Evolutionary conservation across 2,888 invertebrate species (phyloP), one percentile per base, ranked within the genome.

Genomic region (Apamea epomidion): DNA sequence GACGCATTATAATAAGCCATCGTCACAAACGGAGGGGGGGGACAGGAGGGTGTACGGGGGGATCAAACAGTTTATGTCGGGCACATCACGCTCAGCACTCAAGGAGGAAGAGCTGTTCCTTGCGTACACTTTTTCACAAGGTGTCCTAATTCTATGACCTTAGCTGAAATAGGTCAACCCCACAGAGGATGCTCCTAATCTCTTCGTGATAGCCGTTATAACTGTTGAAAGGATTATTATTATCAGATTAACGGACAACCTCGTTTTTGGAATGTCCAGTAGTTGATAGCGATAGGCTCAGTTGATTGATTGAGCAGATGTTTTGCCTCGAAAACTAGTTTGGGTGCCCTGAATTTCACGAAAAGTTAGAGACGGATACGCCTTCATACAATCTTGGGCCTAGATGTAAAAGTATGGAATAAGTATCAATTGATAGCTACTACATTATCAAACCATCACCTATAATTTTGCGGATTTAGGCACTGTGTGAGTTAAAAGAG

Each of bases 171-270:
- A 48, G 67, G 72, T 72, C 81, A n/a, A 37, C 65, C 32, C 54
- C 32, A 37, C 48, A 70, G 21, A 64, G 60, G 16, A 42, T 51
- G 25, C 25, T 32, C 64, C 69, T 70, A 86, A 86, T 82, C 74
- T 65, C 18, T 51, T 45, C 64, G 0, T 54, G 69, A 74, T 67
- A 58, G 45, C 86, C 21, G 1, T n/a, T n/a, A 3, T 16, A 37
- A n/a, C 51, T 60, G 82, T 62, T 86, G 71, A 67, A 65, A 62
- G 51, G 65, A 70, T 83, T 82, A 82, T 62, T 74, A 37, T 67
- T 60, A 86, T 73, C 64, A 60, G 51, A 48, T 60, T 67, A 54
- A 54, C 71, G 75, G 60, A n/a, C 29, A 32, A 10, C 16, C 45
- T 45, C 37, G 37, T 74, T 86, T 82, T 32, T 21, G n/a, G 10